Evolutionary conservation across 2,113 vertebrate species (phyloP).

Genomic region (Pagrus major): DNA sequence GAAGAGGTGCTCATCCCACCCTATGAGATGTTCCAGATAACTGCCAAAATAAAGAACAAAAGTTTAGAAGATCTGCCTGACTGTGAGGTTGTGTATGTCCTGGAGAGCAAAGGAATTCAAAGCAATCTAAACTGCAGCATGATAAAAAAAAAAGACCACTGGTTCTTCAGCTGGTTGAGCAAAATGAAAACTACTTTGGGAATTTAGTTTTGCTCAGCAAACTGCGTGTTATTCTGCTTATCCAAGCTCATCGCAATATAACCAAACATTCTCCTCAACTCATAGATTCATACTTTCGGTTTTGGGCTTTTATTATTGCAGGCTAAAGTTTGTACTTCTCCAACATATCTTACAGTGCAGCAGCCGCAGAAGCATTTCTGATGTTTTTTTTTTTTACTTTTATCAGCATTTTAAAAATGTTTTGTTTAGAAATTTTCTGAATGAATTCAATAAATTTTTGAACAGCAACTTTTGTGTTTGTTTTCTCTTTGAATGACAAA

Average conservation of each 20-base stretch:
- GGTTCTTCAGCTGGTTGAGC: not conserved
- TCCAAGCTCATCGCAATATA: not conserved
- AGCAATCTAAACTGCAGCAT: slow-evolving; percentile 35
- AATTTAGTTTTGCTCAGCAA: not conserved
- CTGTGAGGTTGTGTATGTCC: not conserved
- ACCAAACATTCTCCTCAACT: not conserved
- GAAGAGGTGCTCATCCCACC: slow-evolving; percentile 44
- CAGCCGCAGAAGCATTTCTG: not conserved
- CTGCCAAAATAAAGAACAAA: accelerated
- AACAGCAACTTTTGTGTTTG: not conserved
- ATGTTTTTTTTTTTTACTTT: not conserved
- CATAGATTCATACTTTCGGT: not conserved
- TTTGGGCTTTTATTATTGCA: not conserved
- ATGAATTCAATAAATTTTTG: not conserved
- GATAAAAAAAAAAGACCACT: not conserved
- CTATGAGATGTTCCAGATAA: slow-evolving; percentile 39
- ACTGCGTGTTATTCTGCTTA: not conserved
- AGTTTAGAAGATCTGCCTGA: not conserved
- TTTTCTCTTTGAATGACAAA: not conserved
- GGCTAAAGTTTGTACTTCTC: not conserved
- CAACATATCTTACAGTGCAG: not conserved
- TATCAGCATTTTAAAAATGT: not conserved
- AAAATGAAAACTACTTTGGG: not conserved
- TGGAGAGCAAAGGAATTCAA: not conserved
- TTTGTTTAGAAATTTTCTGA: not conserved